Evolutionary conservation across 2,888 invertebrate genomes (phyloP), one percentile per base, ranked within the genome.

Genomic region (Eucriotettix oculatus): DNA sequence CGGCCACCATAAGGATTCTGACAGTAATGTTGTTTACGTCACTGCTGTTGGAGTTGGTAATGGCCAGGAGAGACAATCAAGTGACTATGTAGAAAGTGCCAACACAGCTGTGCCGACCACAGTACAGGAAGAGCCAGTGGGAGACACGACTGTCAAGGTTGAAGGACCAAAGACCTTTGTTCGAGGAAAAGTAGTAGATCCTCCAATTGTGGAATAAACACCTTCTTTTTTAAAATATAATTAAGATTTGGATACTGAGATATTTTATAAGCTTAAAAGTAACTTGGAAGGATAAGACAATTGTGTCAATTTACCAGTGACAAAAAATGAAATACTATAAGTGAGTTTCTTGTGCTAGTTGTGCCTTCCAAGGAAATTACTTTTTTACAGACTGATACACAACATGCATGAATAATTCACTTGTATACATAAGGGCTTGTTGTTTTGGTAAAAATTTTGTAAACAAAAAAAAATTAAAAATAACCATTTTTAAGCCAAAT

Each of bases 1-100:
- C 58, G 54, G n/a, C 75, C 70, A 78, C 76, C 65, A 74, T 78
- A 68, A 78, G 77, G 68, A 78, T 78, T 69, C 78, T 78, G 71
- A 76, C 79, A 69, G 78, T 78, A 68, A 76, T 48, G 63, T 63
- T 42, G 63, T 72, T 60, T 72, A 72, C 65, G 66, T 71, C 62
- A 72, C 72, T 65, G 71, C 72, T 65, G 71, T 72, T 65, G 66
- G 69, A 62, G 68, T 68, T 61, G 57, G 41, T 54, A 57, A 53
- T n/a, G 58, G 52, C 69, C 69, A 65, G 66, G 67, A 66, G 62
- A 63, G 63, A 63, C 58, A 58, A 44, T 62, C 43, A 16, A 43
- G 44, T 48, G n/a, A 48, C 12, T 48, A 48, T 48, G n/a, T n/a
- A 48, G 48, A 48, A 48, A n/a, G 48, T 14, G 48, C n/a, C 12